Evolutionary conservation across 2,888 invertebrate genomes (phyloP).

Genomic region (Hipparchia sbordonii): DNA sequence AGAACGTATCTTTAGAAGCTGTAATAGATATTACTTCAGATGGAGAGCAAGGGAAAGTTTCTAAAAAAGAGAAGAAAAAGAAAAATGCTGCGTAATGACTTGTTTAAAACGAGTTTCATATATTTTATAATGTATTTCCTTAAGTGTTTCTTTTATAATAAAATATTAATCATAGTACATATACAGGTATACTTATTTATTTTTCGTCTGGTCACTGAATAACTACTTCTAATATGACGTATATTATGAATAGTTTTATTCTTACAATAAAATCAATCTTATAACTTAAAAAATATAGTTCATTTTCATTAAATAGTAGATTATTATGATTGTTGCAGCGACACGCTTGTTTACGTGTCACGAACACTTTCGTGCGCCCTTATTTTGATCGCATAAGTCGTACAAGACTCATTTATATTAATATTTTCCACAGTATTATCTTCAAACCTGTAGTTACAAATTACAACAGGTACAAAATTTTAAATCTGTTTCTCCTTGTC

Average conservation of each 20-base stretch:
- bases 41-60: neutral
- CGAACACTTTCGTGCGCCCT: conserved; percentile 71
- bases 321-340: conserved; percentile 38
- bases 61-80: conserved; percentile 1
- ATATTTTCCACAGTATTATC: neutral
- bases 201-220: neutral
- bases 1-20: neutral
- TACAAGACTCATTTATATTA: neutral
- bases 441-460: too few species aligned
- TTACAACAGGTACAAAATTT: too few species aligned
- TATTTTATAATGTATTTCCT: neutral
- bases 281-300: neutral
- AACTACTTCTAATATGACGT: neutral
- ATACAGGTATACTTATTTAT: neutral
- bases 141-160: neutral
- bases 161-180: neutral
- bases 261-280: neutral
- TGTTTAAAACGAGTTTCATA: neutral
- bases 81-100: neutral
- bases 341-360: conserved; percentile 64
- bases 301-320: conserved; percentile 2
- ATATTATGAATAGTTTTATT: neutral
- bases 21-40: neutral
- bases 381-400: conserved; percentile 48
- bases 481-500: too few species aligned